These are phyloP conservation scores for Lypha dubia DNA, from an alignment of 2,888 invertebrate species.

Conservation along the genomic window DNA sequence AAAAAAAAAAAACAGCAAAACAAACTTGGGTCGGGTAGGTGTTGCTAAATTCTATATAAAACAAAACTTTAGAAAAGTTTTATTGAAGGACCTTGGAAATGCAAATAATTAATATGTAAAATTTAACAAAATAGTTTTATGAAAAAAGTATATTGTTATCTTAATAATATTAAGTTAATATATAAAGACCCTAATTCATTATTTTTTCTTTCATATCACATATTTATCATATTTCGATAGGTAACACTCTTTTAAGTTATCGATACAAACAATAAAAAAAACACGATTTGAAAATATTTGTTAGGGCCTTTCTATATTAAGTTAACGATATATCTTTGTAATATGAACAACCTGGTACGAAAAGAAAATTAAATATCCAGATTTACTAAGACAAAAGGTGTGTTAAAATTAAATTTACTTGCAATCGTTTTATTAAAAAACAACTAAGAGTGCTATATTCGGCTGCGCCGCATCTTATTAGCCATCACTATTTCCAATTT, in stretches of 20 bases:
- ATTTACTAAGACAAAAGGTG: not conserved
- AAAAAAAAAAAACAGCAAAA: not conserved
- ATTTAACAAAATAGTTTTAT: conserved; percentile 7
- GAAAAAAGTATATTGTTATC: not conserved
- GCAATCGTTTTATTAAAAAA: not conserved
- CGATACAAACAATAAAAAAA: too few relatives aligned
- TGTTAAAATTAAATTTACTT: not conserved
- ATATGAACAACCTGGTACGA: not conserved
- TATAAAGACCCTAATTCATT: too few relatives aligned
- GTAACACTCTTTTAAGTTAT: too few relatives aligned
- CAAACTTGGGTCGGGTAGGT: conserved; percentile 47
- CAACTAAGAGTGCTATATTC: too few relatives aligned
- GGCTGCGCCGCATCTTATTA: too few relatives aligned
- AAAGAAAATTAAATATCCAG: not conserved
- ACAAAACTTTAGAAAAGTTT: conserved; percentile 32
- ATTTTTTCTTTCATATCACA: too few relatives aligned
- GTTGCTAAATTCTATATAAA: conserved; percentile 34
- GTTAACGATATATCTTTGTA: too few relatives aligned
- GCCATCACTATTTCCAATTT: too few relatives aligned
- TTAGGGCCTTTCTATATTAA: too few relatives aligned
- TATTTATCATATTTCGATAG: too few relatives aligned
- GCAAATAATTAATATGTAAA: conserved; percentile 18
- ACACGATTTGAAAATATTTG: too few relatives aligned
- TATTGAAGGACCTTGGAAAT: conserved; percentile 40
- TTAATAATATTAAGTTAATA: too few relatives aligned